Evolutionary conservation across 1,140 invertebrate genomes (phyloP).

Genomic region (Yoshiicerus persimilis): DNA sequence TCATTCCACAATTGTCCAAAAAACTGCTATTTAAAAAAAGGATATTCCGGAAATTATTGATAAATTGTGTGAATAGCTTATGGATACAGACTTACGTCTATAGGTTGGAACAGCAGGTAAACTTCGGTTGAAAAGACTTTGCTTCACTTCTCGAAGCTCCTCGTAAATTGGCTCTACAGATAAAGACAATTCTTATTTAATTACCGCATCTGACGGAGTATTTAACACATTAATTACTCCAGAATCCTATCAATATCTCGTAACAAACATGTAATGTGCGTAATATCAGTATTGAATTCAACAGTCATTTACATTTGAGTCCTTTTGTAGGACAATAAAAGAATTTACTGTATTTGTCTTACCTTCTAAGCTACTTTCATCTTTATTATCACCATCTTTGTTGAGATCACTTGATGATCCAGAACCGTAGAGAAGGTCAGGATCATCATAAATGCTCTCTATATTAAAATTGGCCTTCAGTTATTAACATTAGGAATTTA

Average conservation of each 20-base stretch:
- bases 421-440: background rate
- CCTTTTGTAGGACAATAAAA: background rate
- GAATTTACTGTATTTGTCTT: too few species aligned
- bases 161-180: background rate
- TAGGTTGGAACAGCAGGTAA: background rate
- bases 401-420: background rate
- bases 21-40: too few species aligned
- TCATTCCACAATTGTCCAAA: too few species aligned
- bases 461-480: too few species aligned
- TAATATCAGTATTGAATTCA: too few species aligned
- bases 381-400: background rate
- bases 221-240: too few species aligned
- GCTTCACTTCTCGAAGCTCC: background rate
- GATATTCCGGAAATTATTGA: too few species aligned
- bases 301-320: too few species aligned
- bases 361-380: background rate
- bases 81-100: background rate
- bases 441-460: background rate
- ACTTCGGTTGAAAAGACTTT: background rate
- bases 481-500: too few species aligned
- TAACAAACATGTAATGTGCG: too few species aligned
- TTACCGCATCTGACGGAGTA: too few species aligned
- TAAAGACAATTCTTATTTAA: background rate
- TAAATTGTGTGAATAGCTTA: background rate
- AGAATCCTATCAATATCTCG: too few species aligned